Evolutionary conservation across 2,113 vertebrate genomes (phyloP), one percentile per base, ranked within the genome.

Genomic region (Calonectris borealis): DNA sequence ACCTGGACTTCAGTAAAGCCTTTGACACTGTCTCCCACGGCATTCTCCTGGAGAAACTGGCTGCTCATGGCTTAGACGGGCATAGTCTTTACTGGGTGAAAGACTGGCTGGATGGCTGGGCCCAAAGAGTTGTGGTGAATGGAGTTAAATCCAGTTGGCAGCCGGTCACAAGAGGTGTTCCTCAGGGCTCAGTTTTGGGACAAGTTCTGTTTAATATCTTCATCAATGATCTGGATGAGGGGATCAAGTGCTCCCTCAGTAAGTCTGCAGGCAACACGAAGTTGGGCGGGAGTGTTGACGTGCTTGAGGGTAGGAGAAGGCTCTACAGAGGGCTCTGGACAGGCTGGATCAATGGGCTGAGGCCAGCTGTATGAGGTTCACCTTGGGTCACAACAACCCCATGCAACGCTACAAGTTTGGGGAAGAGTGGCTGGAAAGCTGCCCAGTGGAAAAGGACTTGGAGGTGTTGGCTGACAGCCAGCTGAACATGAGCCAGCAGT

Each of bases 71-170:
- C n/a, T 32, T 38, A 20, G n/a, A 66, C 2, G 32, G 11, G 3
- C 5, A 3, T 11, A 24, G 14, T 31, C 19, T 13, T 42, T 2
- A 3, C n/a, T 71, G 18, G 4, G 6, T 71, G 18, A 66, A 44
- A 62, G 62, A 18, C 2, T 22, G 32, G 5, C 11, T 19, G 10
- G 16, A 34, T 31, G 10, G 13, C 13, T 1, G 0, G 7, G 24
- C 36, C 31, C 19, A 44, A 16, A 48, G 5, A 4, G 8, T 36
- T 9, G 9, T 15, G 15, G 13, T 42, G 34, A 76, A 13, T 10
- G 16, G 42, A 58, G 10, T 71, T 40, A 22, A 83, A 51, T 71
- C 22, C n/a, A 60, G 44, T 21, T 34, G 22, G 42, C 1, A 1
- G 27, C 8, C 4, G 1, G 65, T 60, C 36, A 71, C 9, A 22